Base-by-base conservation (phyloP, 2,888 invertebrate species). In the Cosmorhoe ocellata region DNA sequence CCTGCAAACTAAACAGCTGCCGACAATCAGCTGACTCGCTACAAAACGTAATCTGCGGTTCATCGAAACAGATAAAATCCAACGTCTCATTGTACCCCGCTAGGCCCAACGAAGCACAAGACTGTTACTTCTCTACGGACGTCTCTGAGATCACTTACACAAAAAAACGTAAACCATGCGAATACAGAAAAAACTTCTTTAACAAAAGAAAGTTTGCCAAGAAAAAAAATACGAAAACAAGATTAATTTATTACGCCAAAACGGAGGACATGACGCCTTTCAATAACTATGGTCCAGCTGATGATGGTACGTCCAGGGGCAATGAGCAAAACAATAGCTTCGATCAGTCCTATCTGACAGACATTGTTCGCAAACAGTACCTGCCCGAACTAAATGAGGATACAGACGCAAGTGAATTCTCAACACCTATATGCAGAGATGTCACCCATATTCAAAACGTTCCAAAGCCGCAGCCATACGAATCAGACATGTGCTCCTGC, bases 401-500 rank as follows among this genome's bases (percentile, higher is more conserved):
- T n/a, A 75, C 79, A 0, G 66, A 71, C 24, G 65, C 66, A 1
- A 83, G 83, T 51, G 58, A 76, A 12, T 76, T 81, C 56, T 81
- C 85, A 4, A 67, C 76, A 9, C 88, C 88, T 1, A 51, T 82
- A 10, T 87, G 87, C 33, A 54, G 59, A 54, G 62, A 62, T 28
- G 18, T 39, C 9, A 39, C 11, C 24, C 32, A 37, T 5, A 8
- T 28, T 13, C 41, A 12, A 52, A 27, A 5, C 8, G 22, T 3
- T 12, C 24, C n/a, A 22, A 27, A 18, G n/a, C 10, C 22, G 1
- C 36, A 37, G 14, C 43, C 31, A 13, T 55, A 61, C 34, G 74
- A 76, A 27, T 71, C 81, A 0, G 85, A 86, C 40, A 47, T 75
- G 3, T 84, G 79, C 56, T 84, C 87, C 0, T 81, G 84, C 58